Conservation (phyloP, 2,797 vertebrate species). For the Pipistrellus nathusii region DNA sequence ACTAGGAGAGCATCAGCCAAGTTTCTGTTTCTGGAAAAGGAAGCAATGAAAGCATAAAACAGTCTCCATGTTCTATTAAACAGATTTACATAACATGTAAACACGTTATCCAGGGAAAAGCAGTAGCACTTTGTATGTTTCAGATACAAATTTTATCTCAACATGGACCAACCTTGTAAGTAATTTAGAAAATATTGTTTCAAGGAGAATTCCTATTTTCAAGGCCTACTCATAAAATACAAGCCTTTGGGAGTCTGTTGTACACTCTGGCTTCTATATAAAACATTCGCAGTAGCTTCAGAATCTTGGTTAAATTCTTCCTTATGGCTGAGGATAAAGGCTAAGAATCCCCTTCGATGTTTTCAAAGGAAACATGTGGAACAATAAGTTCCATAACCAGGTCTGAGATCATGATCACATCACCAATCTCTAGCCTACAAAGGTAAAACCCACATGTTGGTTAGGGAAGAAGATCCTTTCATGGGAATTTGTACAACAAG, state of each 20-base stretch:
- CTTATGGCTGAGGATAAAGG: not conserved
- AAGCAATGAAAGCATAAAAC: conserved; percentile 19
- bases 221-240: not conserved
- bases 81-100: conserved; percentile 29
- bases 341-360: not conserved
- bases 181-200: conserved; percentile 35
- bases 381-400: not conserved
- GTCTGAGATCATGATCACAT: not conserved
- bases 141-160: conserved; percentile 29
- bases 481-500: not conserved
- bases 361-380: conserved; percentile 13
- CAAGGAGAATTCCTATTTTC: conserved; percentile 26
- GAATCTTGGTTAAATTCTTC: not conserved
- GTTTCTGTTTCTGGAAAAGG: conserved; percentile 58
- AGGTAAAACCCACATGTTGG: not conserved
- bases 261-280: not conserved
- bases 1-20: conserved; percentile 15
- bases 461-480: not conserved
- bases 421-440: not conserved
- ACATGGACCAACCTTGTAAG: not conserved
- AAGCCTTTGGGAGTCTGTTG: not conserved
- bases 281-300: conserved; percentile 13
- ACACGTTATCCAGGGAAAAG: not conserved
- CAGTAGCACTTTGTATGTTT: conserved; percentile 8
- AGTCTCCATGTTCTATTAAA: conserved; percentile 4